Evolutionary conservation across 2,888 invertebrate genomes (phyloP).

Genomic region (Drosophila monieri): DNA sequence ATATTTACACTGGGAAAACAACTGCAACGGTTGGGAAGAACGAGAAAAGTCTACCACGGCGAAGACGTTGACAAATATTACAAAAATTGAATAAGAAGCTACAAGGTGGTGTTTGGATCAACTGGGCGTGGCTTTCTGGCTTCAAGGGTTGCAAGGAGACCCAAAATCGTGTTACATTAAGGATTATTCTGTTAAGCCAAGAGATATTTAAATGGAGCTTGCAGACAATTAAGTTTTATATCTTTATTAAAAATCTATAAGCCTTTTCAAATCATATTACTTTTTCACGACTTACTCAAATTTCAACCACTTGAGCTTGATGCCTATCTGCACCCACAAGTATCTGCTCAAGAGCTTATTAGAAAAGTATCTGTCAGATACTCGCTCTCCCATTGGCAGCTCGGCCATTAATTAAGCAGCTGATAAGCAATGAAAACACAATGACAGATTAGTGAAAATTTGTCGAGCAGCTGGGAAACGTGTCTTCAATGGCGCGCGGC

Average conservation of each 20-base stretch:
- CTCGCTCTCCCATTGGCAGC: conserved; percentile 17
- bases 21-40: conserved; percentile 50
- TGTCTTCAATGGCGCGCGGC: conserved; percentile 66
- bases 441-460: conserved; percentile 40
- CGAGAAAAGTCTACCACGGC: conserved; percentile 32
- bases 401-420: conserved; percentile 50
- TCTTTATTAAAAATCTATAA: not conserved
- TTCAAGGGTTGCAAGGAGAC: not conserved
- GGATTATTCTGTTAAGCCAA: not conserved
- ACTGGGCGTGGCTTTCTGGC: conserved; percentile 19
- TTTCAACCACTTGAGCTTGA: conserved; percentile 13
- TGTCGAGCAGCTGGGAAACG: conserved; percentile 49
- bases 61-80: conserved; percentile 38
- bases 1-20: conserved; percentile 83
- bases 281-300: conserved; percentile 4
- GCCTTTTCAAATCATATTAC: not conserved
- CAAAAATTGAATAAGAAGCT: conserved; percentile 8
- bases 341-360: conserved; percentile 31
- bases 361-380: conserved; percentile 52
- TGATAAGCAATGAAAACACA: conserved; percentile 49
- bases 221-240: no score
- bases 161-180: not conserved
- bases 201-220: not conserved
- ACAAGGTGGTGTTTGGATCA: conserved; percentile 17
- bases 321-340: conserved; percentile 27